Evolutionary conservation across 1,140 invertebrate species (phyloP), one percentile per base, ranked within the genome.

Genomic region (Cydia pomonella): DNA sequence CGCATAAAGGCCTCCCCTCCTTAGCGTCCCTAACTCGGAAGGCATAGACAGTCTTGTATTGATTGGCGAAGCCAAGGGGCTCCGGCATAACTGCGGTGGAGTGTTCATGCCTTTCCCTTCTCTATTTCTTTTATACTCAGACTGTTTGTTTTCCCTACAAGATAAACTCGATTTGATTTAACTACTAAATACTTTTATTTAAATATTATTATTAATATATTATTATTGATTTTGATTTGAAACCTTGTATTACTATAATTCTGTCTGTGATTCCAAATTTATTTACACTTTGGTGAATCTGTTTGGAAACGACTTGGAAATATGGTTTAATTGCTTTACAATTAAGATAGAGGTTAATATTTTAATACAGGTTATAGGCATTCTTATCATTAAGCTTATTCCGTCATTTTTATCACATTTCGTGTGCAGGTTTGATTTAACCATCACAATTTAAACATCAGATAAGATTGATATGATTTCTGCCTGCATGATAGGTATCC

Each of bases 391-490:
- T 53, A 18, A 53, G n/a, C 2, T 23, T 10, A 23, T 59, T 59
- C 21, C 7, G 53, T 23, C 50, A 59, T 69, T 69, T 33, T 69
- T 69, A 69, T 66, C 63, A n/a, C 16, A 66, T 69, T 29, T 69
- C 4, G 64, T 69, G 41, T 41, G 64, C 64, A 41, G 64, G 64
- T 69, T 69, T 69, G 33, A 69, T 69, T 69, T 69, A 69, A 69
- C 64, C 64, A 69, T 69, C 27, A 69, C 29, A 69, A 38, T 69
- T 69, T 69, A 69, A 29, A 69, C 64, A 69, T 69, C n/a, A 41
- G 64, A 69, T 69, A 69, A 69, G 33, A n/a, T 69, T 69, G 64
- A 69, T 69, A 69, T 13, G 29, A 18, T 18, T 38, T 38, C 64
- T 69, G 64, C 64, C 29, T 38, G 16, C 2, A 69, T 33, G 64